Evolutionary conservation across 2,888 invertebrate species (phyloP), one percentile per base, ranked within the genome.

Genomic region (Lochmaea crataegi): DNA sequence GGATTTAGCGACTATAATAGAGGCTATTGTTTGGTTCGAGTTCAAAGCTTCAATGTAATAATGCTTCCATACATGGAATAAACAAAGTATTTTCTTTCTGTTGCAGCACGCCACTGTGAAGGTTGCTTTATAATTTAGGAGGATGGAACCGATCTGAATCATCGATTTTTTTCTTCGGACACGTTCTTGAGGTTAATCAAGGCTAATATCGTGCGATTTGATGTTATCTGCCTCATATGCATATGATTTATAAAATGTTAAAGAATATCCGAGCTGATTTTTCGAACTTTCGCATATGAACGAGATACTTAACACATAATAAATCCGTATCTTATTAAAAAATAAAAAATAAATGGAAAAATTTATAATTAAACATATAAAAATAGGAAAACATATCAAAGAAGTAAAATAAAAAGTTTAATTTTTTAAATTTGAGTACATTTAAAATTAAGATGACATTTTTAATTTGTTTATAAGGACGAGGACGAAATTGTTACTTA

Each of bases 61-160:
- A n/a, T n/a, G n/a, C n/a, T n/a, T n/a, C n/a, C n/a, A n/a, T n/a
- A n/a, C n/a, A n/a, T n/a, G n/a, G n/a, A n/a, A n/a, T n/a, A n/a
- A n/a, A n/a, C n/a, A n/a, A 38, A 38, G 32, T 38, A n/a, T 9
- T 38, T 38, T 1, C 7, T 7, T 38, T 38, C 9, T 38, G 32
- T 18, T 7, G 16, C 9, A 10, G n/a, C 9, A 38, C 61, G 61
- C 32, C 61, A 18, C 61, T 63, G 61, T 7, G 7, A 26, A 81
- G 80, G 80, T 81, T 81, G 80, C 75, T 69, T 69, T 69, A 69
- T 69, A 69, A 69, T 69, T 69, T 69, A 26, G 63, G 63, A 69
- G 69, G 69, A 41, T 64, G 69, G 58, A 56, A 60, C 63, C 26
- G 69, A 69, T 63, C 61, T 68, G 61, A 61, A 68, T 61, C 26